Evolutionary conservation across 1,140 invertebrate genomes (phyloP).

Genomic region (Calliphora vicina): DNA sequence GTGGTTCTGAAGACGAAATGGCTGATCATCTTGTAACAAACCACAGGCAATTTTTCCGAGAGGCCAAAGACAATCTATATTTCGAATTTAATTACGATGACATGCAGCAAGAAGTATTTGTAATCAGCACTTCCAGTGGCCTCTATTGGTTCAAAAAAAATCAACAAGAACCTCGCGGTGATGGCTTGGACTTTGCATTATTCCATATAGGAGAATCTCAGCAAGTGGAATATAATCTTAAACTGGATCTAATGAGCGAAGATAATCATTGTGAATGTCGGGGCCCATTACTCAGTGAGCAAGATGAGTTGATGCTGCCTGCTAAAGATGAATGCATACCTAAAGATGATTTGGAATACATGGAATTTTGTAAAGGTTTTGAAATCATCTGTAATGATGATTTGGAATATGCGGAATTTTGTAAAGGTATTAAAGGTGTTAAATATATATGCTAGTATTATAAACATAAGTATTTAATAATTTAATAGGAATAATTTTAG

Average conservation of each 20-base stretch:
- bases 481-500: too few relatives aligned
- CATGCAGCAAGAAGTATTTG: neutral
- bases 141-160: conserved; percentile 18
- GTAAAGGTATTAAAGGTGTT: too few relatives aligned
- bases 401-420: too few relatives aligned
- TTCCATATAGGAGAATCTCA: conserved; percentile 30
- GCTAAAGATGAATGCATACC: too few relatives aligned
- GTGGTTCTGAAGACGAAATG: conserved; percentile 17
- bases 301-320: too few relatives aligned
- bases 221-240: neutral
- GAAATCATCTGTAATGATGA: too few relatives aligned
- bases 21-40: conserved; percentile 5
- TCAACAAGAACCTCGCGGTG: neutral
- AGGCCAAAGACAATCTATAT: neutral
- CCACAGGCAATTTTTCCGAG: neutral
- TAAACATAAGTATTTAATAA: too few relatives aligned
- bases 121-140: neutral
- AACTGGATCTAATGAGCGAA: neutral
- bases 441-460: too few relatives aligned
- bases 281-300: neutral
- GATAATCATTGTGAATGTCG: neutral
- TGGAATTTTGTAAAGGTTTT: too few relatives aligned
- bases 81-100: neutral
- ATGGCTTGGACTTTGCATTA: neutral
- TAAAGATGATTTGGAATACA: too few relatives aligned